Base-by-base conservation (phyloP, 2,888 invertebrate species). In the Amiota mariae region DNA sequence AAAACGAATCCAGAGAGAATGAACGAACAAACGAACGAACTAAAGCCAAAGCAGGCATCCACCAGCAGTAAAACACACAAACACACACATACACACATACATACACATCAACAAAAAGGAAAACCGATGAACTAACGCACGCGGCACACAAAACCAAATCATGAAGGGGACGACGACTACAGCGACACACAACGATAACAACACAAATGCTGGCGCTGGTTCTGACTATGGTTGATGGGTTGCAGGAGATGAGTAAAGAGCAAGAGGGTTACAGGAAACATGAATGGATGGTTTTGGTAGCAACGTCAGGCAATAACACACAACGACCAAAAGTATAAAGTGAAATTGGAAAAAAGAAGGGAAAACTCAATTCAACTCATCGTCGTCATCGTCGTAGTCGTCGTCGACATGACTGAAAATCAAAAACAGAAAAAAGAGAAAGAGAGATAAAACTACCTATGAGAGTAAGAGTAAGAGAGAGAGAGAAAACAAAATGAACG, bases 271-370 rank as follows among this genome's bases (percentile, higher is more conserved):
- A 82, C 82, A 82, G 82, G 82, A 85, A 82, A 85, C 82, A 83
- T 83, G 85, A 85, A 85, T 85, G 85, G 81, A 83, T 85, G 85
- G 82, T 85, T 85, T 82, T 81, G 77, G 74, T 82, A 76, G 78
- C 74, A 72, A 78, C 80, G 75, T 74, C 63, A 63, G 20, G 63
- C 63, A 63, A 12, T 18, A 63, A 63, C 46, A 36, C 6, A 15
- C 63, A 63, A 63, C 24, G 11, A 63, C 12, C 8, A 46, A 24
- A 36, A 57, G 4, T 12, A 59, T 20, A 20, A 59, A 20, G 20
- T n/a, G 36, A 47, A 64, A 36, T 24, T 64, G 47, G 46, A 81
- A 82, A 76, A 75, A 84, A 77, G 82, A 76, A 78, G 77, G 85
- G 80, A 85, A 83, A 84, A 84, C 24, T 24, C 24, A 24, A 36